Evolutionary conservation across 2,797 vertebrate species (phyloP), one percentile per base, ranked within the genome.

Genomic region (Hippoglossus hippoglossus): DNA sequence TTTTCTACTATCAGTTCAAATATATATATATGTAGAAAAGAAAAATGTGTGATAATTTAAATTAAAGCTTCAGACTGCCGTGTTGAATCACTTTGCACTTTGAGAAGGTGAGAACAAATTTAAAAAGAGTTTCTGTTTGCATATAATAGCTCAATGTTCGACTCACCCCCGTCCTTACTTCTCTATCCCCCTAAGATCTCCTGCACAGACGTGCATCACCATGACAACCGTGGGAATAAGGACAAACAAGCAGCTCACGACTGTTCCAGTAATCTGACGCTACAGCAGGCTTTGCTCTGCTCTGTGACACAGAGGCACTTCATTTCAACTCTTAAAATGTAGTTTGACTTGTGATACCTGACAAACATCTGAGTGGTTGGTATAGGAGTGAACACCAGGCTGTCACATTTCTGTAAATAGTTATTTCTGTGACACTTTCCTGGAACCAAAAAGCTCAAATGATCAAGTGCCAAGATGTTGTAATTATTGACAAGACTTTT

Each of bases 151-250:
- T 12, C 5, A 1, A 46, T 16, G 44, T 46, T 46, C 71, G 77
- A 75, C 69, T 61, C 61, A 22, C 60, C 85, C 49, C 44, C 49
- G 44, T 72, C 64, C 56, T 78, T 67, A 71, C 71, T 73, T 69
- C 64, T 80, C 73, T 58, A 58, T 67, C 70, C 72, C 73, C 66
- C 68, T 63, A 52, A 67, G 81, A 83, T 86, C 72, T 82, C 49
- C 46, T 8, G 28, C 64, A 74, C 75, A 75, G 75, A 81, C 77
- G 79, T 63, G 51, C 49, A 82, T 89, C 79, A 76, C 87, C 87
- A 90, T 90, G 86, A 87, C 87, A 90, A 89, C 88, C 55, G 69
- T 5, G 57, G 77, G 73, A 79, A 81, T 81, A 85, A 87, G 0
- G 70, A 81, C 77, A 86, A 87, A 89, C 75, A 85, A 75, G 65